Evolutionary conservation across 2,113 vertebrate species (phyloP), one percentile per base, ranked within the genome.

Genomic region (Dipodomys merriami): DNA sequence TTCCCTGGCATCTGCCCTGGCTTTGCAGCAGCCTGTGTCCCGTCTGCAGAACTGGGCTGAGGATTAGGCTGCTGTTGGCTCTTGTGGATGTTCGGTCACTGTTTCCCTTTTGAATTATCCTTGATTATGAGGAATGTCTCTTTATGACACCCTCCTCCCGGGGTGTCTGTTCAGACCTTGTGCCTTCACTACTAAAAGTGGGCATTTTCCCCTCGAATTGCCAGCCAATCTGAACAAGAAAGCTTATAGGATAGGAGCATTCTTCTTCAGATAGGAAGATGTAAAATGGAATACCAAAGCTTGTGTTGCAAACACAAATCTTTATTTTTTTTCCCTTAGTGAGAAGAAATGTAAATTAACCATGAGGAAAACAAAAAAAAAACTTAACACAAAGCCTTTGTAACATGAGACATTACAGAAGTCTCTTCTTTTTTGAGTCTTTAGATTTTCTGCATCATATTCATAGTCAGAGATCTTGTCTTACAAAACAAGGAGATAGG

Each of bases 1-100:
- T 97, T 98, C 97, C 97, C 97, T 98, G 98, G 98, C 98, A 98
- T 98, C 98, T 98, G 98, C 98, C 98, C 98, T 98, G 98, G 97
- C 98, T 97, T 96, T 98, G 97, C 97, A 97, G 98, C 98, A 98
- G 98, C 95, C 98, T 98, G 98, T 97, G 97, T 96, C 96, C 97
- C 95, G 98, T 98, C 98, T 98, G 98, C 98, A 98, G 97, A 97
- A 96, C 68, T 97, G 97, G 98, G 98, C 98, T 98, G 97, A 95
- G 98, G 97, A 98, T 98, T 98, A 98, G 97, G 98, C 97, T 98
- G 98, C 98, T 97, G 96, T 97, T 98, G 98, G 97, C 97, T 98
- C 97, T 94, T 89, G 93, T 95, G 95, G 97, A 97, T 96, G 96
- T 97, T 96, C 96, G 95, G 97, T 98, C 98, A 98, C 97, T 98